Conservation (phyloP, 2,113 vertebrate species). For the Hassar affinis region DNA sequence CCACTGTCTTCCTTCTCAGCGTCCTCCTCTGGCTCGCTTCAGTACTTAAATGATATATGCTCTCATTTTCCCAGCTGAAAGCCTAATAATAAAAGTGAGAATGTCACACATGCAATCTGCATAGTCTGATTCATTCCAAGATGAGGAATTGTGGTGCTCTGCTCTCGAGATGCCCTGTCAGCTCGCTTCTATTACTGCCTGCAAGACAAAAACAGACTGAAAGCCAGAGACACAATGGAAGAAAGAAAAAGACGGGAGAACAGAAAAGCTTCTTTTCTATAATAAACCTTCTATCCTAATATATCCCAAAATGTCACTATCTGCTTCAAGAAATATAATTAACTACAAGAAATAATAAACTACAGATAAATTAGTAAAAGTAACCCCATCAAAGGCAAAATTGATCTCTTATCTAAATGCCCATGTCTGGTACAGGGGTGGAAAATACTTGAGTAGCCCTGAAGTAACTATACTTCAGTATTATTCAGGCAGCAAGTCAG, state of each 20-base stretch:
- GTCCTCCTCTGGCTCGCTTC: background rate
- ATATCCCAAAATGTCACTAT: background rate
- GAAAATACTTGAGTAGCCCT: background rate
- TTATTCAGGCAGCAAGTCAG: background rate
- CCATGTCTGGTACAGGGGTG: background rate
- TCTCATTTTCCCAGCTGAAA: constrained; percentile 33
- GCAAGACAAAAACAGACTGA: constrained; percentile 16
- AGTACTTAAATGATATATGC: constrained; percentile 21
- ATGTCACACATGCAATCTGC: constrained; percentile 24
- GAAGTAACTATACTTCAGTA: background rate
- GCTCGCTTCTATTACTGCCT: constrained; percentile 19
- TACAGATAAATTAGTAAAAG: background rate
- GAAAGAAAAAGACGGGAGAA: background rate
- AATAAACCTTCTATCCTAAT: background rate
- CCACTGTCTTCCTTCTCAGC: background rate
- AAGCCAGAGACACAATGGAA: background rate
- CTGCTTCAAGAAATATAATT: background rate
- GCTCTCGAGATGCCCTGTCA: constrained; percentile 19
- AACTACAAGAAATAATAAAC: background rate
- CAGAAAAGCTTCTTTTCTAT: background rate
- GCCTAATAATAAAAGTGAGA: constrained; percentile 29
- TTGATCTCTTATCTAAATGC: background rate
- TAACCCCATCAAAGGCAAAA: no score
- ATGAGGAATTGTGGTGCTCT: constrained; percentile 12
- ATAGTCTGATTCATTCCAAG: constrained; percentile 23